Percentiles rank a stretch among this genome's conserved stretches.
Evolutionary conservation across 1,140 invertebrate species (phyloP).

Genomic region (Drosophila elegans): DNA sequence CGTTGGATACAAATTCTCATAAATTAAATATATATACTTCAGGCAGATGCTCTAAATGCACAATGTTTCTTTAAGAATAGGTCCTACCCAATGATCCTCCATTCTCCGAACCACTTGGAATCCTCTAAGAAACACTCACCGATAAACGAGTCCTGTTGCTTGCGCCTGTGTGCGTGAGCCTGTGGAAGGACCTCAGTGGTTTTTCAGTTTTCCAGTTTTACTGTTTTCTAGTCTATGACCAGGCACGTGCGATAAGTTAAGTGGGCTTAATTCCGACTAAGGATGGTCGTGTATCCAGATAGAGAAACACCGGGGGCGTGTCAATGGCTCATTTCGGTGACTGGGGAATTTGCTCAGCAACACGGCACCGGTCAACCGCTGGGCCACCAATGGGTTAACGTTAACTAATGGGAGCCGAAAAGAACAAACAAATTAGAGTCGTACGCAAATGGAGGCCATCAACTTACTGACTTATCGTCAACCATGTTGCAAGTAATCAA

Average conservation of each 20-base stretch:
- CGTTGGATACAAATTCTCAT: too few relatives aligned
- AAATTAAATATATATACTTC: too few relatives aligned
- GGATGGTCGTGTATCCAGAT: conserved; percentile 5
- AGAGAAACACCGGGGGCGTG: conserved; percentile 22
- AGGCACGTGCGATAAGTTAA: conserved; percentile 33
- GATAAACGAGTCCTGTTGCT: conserved; percentile 33
- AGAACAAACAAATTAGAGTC: conserved; percentile 47
- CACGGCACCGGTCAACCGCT: conserved; percentile 28
- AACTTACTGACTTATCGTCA: conserved; percentile 52
- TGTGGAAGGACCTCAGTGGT: conserved; percentile 6
- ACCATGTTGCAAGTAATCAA: conserved; percentile 41
- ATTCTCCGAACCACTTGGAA: neutral
- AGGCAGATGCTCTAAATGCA: too few relatives aligned
- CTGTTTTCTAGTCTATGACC: conserved; percentile 16
- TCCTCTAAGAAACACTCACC: conserved; percentile 18
- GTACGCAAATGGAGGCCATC: conserved; percentile 44
- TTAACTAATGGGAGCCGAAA: conserved; percentile 35
- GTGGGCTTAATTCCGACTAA: conserved; percentile 25
- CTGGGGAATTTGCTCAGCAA: conserved; percentile 26
- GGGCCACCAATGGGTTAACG: conserved; percentile 35
- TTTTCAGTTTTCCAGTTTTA: conserved; percentile 12
- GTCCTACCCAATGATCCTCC: neutral
- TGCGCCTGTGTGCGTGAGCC: conserved; percentile 16
- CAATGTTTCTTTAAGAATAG: neutral
- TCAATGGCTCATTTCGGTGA: conserved; percentile 23